Base-by-base conservation (phyloP, 2,888 invertebrate species). In the Strigamia crassipes region DNA sequence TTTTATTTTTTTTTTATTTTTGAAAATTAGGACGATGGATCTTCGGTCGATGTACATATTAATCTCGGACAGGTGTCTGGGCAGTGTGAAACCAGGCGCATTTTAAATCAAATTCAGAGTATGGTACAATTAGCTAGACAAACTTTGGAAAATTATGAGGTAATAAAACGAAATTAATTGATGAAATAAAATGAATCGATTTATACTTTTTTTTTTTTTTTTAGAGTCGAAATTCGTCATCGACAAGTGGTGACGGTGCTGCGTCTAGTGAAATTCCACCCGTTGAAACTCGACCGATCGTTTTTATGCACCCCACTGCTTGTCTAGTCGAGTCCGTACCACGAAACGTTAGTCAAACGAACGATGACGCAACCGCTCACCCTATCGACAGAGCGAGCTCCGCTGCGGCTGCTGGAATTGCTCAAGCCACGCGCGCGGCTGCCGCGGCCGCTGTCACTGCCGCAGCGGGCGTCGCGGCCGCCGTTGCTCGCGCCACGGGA, bases 11-110 rank as follows among this genome's bases (percentile, higher is more conserved):
- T n/a, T n/a, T n/a, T n/a, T n/a, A n/a, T n/a, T n/a, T n/a, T n/a
- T n/a, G n/a, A n/a, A n/a, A 83, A 34, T 13, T 82, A 88, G 88
- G 84, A 86, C 82, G 87, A 87, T 85, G 87, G 88, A 4, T 86
- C 87, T 13, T 87, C 88, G 10, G 86, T 88, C 10, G 88, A 88
- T 85, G 87, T 88, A 23, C 88, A 88, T 83, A 88, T 89, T 73
- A 88, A 88, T 84, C 85, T 88, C 31, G 87, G 88, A 51, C 83
- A 83, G 81, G 81, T 83, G 46, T 83, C 85, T 23, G 51, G 82
- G 3, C 84, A 84, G 73, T 86, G 86, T 79, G 87, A 87, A 82
- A 85, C 87, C 6, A 85, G 86, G 66, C 85, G 85, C 80, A 84
- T 87, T 41, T 83, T 87, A 13, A 85, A 85, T 66, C 85, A 86